Evolutionary conservation across 2,113 vertebrate genomes (phyloP), one percentile per base, ranked within the genome.

Genomic region (Tragulus kanchil): DNA sequence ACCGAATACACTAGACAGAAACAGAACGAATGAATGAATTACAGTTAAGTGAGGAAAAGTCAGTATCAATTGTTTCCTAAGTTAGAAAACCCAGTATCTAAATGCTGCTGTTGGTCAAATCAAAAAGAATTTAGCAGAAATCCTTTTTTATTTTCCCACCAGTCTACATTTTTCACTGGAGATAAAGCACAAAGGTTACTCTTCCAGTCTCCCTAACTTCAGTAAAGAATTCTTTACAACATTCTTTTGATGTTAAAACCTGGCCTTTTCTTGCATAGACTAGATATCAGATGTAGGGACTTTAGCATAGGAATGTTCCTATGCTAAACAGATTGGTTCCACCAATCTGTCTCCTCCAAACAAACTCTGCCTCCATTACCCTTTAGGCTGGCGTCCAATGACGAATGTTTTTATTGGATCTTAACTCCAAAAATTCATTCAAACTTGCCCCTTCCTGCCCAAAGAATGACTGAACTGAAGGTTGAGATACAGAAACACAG

Each of bases 1-100:
- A 94, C 36, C 36, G 64, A 31, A 86, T 92, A 91, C 54, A 64
- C 42, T 89, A n/a, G 48, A 69, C 64, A 92, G 59, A 94, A 92
- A 94, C 81, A 62, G 52, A 94, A 83, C 48, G 93, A 93, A 93
- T 89, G 65, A 91, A 69, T 93, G 28, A 93, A 75, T 89, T 95
- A 82, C 52, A 78, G 23, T 67, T 77, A 97, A 92, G 73, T 6
- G n/a, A 91, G 52, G n/a, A 82, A 97, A 94, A 94, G 48, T 90
- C 78, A 87, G 0, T 62, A 54, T 17, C 31, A 42, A 31, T 93
- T 82, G 95, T 90, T 96, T 81, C 28, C 1, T 85, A 84, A 58
- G 84, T 88, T 90, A 83, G 79, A 89, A 93, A 94, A 85, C 21
- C 52, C 82, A 85, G 54, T 67, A 81, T 75, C 81, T 82, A 93